Base-by-base conservation (phyloP, 2,113 vertebrate genomes). In the Nestor notabilis region DNA sequence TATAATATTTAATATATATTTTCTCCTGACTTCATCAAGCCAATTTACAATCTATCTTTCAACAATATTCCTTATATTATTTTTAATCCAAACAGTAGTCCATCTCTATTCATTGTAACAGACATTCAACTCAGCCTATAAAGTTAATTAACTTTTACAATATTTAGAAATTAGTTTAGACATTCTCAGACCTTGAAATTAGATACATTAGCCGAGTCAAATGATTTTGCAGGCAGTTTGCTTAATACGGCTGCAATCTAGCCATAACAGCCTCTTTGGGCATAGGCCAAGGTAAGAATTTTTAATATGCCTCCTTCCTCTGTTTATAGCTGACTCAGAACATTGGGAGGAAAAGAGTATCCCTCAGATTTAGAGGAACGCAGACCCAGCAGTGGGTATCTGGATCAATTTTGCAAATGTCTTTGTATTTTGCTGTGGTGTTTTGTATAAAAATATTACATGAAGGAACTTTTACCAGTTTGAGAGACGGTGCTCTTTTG, bases 131-230 rank as follows among this genome's bases (percentile, higher is more conserved):
- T 78, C 35, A 83, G 61, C 31, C 64, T 79, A 75, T 91, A 91
- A 95, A 94, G 39, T 89, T 90, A 94, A 96, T 96, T 96, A 95
- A 89, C 70, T 86, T 94, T 86, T 79, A 88, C 58, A 93, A 79
- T 93, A 94, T 95, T 96, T 96, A 93, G 81, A 94, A 93, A 88
- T 69, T 1, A 87, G 39, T 89, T 87, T 78, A 89, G 83, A 86
- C 11, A 94, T 85, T 84, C 79, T 93, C 60, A 94, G 74, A 78
- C 55, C 83, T 93, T 93, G 87, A 80, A 93, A 93, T 94, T 50
- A 61, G 50, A 76, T 13, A 63, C 84, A 92, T 92, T 93, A 96
- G 21, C 37, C 63, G 80, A 84, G 68, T 65, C 76, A 93, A 93
- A 89, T 90, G 43, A 89, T 85, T 97, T 94, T 96, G 89, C 69